These are phyloP conservation scores for Propithecus coquereli DNA, from an alignment of 2,113 vertebrate species.

Conservation along the genomic window DNA sequence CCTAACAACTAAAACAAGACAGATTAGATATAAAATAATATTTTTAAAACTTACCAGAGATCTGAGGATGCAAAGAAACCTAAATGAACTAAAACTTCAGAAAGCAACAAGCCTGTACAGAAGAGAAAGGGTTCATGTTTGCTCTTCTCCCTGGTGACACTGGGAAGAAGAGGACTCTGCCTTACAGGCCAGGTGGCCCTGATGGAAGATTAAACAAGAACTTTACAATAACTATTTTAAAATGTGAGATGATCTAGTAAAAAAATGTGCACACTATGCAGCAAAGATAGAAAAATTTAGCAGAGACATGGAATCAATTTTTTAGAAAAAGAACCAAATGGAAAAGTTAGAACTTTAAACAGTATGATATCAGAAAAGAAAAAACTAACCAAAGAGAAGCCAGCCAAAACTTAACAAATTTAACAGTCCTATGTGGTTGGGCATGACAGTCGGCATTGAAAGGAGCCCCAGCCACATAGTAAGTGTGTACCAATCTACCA, in stretches of 20 bases:
- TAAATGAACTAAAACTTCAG: background rate
- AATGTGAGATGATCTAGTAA: too few relatives aligned
- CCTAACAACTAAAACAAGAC: background rate
- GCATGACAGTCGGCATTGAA: background rate
- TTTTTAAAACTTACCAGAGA: background rate
- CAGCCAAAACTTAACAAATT: background rate
- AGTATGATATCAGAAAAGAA: too few relatives aligned
- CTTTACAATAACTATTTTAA: too few relatives aligned
- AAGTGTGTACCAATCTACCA: background rate
- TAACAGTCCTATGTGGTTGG: background rate
- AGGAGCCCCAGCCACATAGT: background rate
- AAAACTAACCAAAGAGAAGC: background rate
- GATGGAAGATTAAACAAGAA: too few relatives aligned
- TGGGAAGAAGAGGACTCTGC: background rate
- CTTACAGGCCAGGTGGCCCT: too few relatives aligned
- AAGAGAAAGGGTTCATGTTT: background rate
- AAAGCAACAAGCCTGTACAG: background rate
- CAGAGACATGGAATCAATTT: too few relatives aligned
- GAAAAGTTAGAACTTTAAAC: too few relatives aligned
- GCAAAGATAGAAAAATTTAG: too few relatives aligned
- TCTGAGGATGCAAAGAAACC: background rate
- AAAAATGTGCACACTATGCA: too few relatives aligned
- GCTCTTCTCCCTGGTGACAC: background rate
- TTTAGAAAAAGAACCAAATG: too few relatives aligned
- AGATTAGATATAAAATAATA: background rate